Percentiles rank a stretch among this genome's conserved stretches.
Evolutionary conservation across 2,113 vertebrate genomes (phyloP).

Genomic region (Scomber japonicus): DNA sequence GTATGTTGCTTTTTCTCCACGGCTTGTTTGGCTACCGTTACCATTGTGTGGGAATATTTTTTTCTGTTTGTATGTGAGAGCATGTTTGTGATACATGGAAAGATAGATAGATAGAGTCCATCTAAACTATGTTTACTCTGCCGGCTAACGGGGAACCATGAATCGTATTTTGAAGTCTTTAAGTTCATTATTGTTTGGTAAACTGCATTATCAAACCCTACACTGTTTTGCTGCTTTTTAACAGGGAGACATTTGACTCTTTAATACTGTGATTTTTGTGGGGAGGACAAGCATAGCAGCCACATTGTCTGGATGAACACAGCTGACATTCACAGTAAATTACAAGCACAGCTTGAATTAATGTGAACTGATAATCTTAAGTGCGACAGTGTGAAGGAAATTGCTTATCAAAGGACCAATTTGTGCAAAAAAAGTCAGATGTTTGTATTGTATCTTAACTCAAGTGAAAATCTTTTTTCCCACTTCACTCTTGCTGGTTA

Average conservation of each 20-base stretch:
- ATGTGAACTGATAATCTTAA: neutral
- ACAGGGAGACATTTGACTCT: neutral
- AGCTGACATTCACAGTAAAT: slow-evolving; percentile 48
- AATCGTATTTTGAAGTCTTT: slow-evolving; percentile 46
- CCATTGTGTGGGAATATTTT: slow-evolving; percentile 26
- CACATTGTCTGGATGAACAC: slow-evolving; percentile 34
- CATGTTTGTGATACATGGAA: slow-evolving; percentile 46
- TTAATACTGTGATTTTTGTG: neutral
- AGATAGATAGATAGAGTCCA: slow-evolving; percentile 25
- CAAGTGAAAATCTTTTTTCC: neutral
- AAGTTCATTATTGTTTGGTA: slow-evolving; percentile 28
- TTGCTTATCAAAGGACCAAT: slow-evolving; percentile 26
- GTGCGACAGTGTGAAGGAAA: slow-evolving; percentile 10
- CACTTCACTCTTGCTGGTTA: neutral
- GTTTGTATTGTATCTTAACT: slow-evolving; percentile 22
- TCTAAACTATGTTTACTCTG: slow-evolving; percentile 63
- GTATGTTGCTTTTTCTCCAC: slow-evolving; percentile 20
- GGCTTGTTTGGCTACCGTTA: slow-evolving; percentile 31
- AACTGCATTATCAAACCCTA: slow-evolving; percentile 28
- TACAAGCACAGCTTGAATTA: slow-evolving; percentile 41
- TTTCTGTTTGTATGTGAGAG: neutral
- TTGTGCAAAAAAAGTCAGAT: slow-evolving; percentile 46
- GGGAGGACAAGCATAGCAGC: slow-evolving; percentile 7
- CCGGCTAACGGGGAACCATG: slow-evolving; percentile 35
- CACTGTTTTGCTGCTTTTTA: slow-evolving; percentile 20